Evolutionary conservation across 2,113 vertebrate species (phyloP), one percentile per base, ranked within the genome.

Genomic region (Aplodontia rufa): DNA sequence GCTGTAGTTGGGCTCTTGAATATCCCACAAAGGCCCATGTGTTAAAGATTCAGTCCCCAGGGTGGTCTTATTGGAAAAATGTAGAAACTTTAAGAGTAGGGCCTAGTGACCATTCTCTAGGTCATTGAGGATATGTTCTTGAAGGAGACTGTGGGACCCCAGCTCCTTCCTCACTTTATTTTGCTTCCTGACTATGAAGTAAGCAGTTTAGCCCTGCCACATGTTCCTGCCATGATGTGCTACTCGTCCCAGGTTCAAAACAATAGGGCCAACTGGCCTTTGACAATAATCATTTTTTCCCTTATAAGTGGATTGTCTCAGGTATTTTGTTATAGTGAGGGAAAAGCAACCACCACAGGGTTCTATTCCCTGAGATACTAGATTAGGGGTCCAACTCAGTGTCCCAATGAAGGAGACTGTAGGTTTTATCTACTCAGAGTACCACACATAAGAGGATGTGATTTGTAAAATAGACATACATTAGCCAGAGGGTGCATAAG

Each of bases 341-440:
- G 55, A 58, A 58, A 58, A 22, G 55, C 24, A 58, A 58, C 19
- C 24, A 5, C 20, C 6, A 58, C 55, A 58, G 24, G 22, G n/a
- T n/a, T 8, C 16, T 66, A 1, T 7, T 85, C 20, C n/a, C 49
- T 0, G 0, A 12, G 20, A 42, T 20, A 24, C 20, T 8, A 16
- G n/a, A 51, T 22, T 62, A 58, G 1, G 2, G 55, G 3, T 66
- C 32, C 60, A 30, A 35, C 35, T 80, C 37, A 87, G 28, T 51
- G 45, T 17, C 22, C 20, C 5, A 0, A 0, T 26, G 3, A 62
- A n/a, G 37, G 5, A 55, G 32, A 28, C 49, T 62, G 9, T 12
- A 53, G 40, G 30, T 78, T 76, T 68, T 64, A 71, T 24, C 62
- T 58, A 14, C 71, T 75, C 49, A 26, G 42, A 51, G 6, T n/a